Evolutionary conservation across 2,888 invertebrate species (phyloP), one percentile per base, ranked within the genome.

Genomic region (Xylota segnis): DNA sequence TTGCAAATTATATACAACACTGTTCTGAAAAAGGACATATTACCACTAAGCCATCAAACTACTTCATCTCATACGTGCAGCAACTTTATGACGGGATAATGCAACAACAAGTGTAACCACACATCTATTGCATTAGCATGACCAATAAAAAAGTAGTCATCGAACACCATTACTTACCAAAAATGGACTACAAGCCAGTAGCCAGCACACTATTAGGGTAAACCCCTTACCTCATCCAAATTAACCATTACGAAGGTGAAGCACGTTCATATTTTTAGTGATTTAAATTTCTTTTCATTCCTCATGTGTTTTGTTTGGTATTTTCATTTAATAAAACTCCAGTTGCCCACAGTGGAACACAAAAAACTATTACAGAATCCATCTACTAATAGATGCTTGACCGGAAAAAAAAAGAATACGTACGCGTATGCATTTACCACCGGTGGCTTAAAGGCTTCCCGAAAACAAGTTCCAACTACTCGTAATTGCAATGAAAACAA

Each of bases 261-360:
- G 76, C 76, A 77, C 76, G 76, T 68, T 77, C 77, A 77, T 77
- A 77, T 61, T 77, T 77, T 70, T 59, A 68, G 59, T 61, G 77
- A 77, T 77, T 77, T 77, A 61, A 77, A 70, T 70, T 70, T 76
- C 66, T 32, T 50, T 68, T 29, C 56, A 68, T 59, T 70, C 61
- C 10, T 34, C 45, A 27, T 65, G 56, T 65, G 56, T 45, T 65
- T 43, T 63, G 40, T 59, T 66, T 40, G 50, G 32, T 27, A 52
- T 61, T 61, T 63, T 74, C 61, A 74, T 74, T 77, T 77, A 70
- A 77, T 77, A 77, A 77, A 68, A 52, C 43, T 52, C 40, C 29
- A 66, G 37, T 58, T 70, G 70, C 29, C 5, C 40, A n/a, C n/a
- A 40, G 12, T 6, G 43, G 4, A 10, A 59, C 16, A 47, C 16